Evolutionary conservation across 2,888 invertebrate genomes (phyloP).

Genomic region (Limenitis camilla): DNA sequence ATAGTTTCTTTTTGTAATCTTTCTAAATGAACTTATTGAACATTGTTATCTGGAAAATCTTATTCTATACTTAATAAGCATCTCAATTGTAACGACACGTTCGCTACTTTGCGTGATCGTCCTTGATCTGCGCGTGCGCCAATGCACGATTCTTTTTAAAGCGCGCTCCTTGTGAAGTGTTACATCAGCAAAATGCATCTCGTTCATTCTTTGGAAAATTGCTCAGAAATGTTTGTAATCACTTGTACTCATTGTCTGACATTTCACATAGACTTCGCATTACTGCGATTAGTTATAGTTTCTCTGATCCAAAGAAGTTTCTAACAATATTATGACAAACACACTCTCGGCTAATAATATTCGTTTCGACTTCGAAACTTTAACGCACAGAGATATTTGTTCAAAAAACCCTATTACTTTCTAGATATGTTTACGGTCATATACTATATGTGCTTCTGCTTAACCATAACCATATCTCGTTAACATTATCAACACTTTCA

Average conservation of each 20-base stretch:
- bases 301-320: constrained; percentile 8
- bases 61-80: constrained; percentile 12
- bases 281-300: constrained; percentile 10
- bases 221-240: constrained; percentile 29
- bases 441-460: neutral
- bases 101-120: constrained; percentile 45
- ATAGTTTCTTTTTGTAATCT: neutral
- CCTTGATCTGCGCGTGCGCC: constrained; percentile 53
- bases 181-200: constrained; percentile 38
- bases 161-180: constrained; percentile 24
- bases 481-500: constrained; percentile 20
- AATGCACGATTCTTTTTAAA: constrained; percentile 50
- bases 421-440: neutral
- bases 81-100: constrained; percentile 17
- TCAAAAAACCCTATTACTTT: neutral
- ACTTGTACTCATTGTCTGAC: constrained; percentile 28
- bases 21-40: neutral
- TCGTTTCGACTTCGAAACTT: neutral
- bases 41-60: neutral
- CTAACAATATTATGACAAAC: neutral
- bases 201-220: constrained; percentile 34
- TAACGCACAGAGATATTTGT: too few relatives aligned
- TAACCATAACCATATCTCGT: constrained; percentile 8
- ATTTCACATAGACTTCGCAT: constrained; percentile 27
- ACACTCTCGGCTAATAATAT: neutral